Base-by-base conservation (phyloP, 2,888 invertebrate species). In the Alsophila aescularia region DNA sequence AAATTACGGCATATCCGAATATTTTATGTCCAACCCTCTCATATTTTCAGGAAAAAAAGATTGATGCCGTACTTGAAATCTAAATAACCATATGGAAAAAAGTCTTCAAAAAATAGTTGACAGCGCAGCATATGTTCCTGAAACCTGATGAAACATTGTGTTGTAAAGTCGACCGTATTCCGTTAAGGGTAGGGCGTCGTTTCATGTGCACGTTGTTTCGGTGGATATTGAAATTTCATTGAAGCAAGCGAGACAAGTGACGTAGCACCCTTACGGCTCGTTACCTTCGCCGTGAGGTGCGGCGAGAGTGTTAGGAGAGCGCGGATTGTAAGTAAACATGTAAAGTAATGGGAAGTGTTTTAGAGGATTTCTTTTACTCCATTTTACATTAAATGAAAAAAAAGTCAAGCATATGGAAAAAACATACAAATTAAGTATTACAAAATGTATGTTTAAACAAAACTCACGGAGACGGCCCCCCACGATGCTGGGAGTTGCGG, bases 181-280 rank as follows among this genome's bases (percentile, higher is more conserved):
- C n/a, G 2, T 21, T 0, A 0, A 0, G 0, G 0, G n/a, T 67
- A 63, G 39, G 44, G 66, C 67, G 16, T 18, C 39, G 37, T 66
- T 66, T 71, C 2, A 34, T 5, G 29, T 61, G 56, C 12, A 29
- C 45, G 40, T 43, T 53, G 45, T 31, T 47, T 43, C 53, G 52
- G 60, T 56, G 59, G 67, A 63, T 77, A 79, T 82, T 78, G 82
- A 79, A 79, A 79, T 79, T 80, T 73, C 75, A 75, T 75, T 66
- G 77, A 59, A 69, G 70, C 68, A 68, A 47, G 64, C 61, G 67
- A 69, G 73, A 74, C 70, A 78, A 75, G 75, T 79, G 82, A 75
- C 76, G 67, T 52, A 56, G 71, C 62, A 62, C 66, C 70, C 70
- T 76, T 60, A 74, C 72, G 75, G 62, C 73, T 80, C 75, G 77